Evolutionary conservation across 2,113 vertebrate genomes (phyloP).

Genomic region (Strix aluco): DNA sequence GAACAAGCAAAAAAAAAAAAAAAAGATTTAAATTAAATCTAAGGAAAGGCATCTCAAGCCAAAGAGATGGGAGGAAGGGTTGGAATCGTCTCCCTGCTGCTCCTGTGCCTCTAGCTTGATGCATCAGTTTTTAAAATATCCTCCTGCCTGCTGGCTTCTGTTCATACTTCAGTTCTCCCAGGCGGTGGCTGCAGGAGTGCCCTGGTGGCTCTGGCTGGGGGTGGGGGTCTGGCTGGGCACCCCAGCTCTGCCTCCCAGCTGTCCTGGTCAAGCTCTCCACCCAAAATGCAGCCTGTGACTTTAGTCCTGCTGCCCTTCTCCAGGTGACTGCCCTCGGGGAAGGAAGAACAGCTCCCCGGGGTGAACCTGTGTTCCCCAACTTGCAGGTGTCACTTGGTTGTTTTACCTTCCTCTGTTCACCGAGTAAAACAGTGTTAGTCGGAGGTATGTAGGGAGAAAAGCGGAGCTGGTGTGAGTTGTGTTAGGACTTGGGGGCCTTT

Average conservation of each 20-base stretch:
- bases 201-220: neutral
- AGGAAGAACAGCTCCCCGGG: neutral
- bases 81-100: neutral
- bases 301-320: neutral
- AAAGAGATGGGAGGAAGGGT: neutral
- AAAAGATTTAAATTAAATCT: neutral
- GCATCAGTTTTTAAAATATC: neutral
- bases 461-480: neutral
- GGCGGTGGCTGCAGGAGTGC: accelerated
- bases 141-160: neutral
- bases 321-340: accelerated
- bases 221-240: neutral
- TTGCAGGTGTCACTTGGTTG: neutral
- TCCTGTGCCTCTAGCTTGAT: neutral
- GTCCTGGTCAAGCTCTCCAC: neutral
- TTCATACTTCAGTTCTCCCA: neutral
- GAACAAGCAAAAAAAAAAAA: neutral
- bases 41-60: neutral
- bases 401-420: neutral
- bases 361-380: neutral
- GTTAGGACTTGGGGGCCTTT: no score
- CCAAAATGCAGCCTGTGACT: neutral
- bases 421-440: accelerated
- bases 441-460: neutral
- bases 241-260: neutral